These are phyloP conservation scores for Crypturellus undulatus DNA, from an alignment of 2,113 vertebrate species.

Conservation along the genomic window DNA sequence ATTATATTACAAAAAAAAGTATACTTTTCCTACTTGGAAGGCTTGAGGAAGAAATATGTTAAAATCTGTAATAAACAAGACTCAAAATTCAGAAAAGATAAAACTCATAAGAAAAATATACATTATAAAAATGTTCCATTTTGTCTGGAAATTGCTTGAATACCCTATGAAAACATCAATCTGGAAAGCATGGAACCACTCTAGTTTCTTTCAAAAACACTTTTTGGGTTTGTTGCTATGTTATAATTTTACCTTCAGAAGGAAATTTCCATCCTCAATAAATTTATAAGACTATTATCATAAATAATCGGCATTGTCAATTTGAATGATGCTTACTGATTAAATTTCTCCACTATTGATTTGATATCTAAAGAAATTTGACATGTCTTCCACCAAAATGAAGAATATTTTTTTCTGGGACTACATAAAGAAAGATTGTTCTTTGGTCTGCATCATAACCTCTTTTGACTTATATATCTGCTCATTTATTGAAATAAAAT, in stretches of 20 bases:
- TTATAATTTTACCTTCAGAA: background rate
- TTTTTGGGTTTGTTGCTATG: background rate
- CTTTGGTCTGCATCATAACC: background rate
- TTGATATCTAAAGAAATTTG: background rate
- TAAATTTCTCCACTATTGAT: background rate
- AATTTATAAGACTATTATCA: background rate
- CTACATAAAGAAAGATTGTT: background rate
- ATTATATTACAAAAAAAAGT: background rate
- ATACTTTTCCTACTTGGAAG: background rate
- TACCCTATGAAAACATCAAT: background rate
- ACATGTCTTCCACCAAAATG: background rate
- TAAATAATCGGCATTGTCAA: background rate
- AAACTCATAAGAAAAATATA: background rate
- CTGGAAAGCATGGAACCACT: background rate
- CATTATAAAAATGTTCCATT: background rate
- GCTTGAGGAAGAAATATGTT: fast-evolving
- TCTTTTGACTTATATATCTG: background rate
- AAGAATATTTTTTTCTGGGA: background rate
- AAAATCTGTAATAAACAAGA: background rate
- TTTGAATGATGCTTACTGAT: background rate
- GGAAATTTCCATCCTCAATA: background rate
- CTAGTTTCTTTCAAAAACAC: background rate
- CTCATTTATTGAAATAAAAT: background rate
- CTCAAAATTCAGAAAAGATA: background rate
- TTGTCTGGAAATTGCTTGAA: background rate